phyloP scores from a whole-genome alignment of 2,888 invertebrate species.

The Polydrusus tereticollis region DNA sequence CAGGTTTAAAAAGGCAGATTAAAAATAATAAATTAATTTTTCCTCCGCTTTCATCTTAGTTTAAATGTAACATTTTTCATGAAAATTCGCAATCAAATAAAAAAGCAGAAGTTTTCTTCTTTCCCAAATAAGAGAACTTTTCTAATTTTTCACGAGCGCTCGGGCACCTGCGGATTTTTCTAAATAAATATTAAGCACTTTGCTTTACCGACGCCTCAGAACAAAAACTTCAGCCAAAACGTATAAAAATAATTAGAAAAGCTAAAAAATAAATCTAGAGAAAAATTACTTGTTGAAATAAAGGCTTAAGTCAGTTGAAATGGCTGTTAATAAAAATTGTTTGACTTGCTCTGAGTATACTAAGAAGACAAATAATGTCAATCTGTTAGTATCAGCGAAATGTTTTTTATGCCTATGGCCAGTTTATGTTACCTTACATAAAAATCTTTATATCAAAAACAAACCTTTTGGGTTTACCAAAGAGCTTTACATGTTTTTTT shows the following conservation, averaged over 20 bases:
- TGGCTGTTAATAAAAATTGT: not conserved
- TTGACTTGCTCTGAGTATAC: not conserved
- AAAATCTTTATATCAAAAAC: no score
- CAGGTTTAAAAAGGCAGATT: slow-evolving; percentile 2
- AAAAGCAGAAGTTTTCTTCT: slow-evolving; percentile 42
- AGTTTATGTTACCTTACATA: no score
- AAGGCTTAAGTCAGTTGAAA: not conserved
- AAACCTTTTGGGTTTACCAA: no score
- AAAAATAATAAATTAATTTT: slow-evolving; percentile 41
- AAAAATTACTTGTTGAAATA: slow-evolving; percentile 14
- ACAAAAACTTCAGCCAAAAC: slow-evolving; percentile 29
- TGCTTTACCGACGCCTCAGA: slow-evolving; percentile 21
- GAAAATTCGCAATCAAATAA: slow-evolving; percentile 47
- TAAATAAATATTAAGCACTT: slow-evolving; percentile 47
- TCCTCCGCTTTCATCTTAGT: slow-evolving; percentile 30
- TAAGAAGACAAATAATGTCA: not conserved
- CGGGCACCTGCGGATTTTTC: slow-evolving; percentile 44
- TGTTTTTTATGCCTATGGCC: no score
- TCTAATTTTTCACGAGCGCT: slow-evolving; percentile 39
- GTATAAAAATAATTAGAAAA: slow-evolving; percentile 28
- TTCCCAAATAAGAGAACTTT: slow-evolving; percentile 43
- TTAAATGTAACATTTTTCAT: slow-evolving; percentile 46
- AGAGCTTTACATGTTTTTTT: no score
- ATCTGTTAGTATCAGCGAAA: not conserved
- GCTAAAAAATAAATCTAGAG: slow-evolving; percentile 1